Conservation (phyloP, 2,113 vertebrate genomes). For the Gnathonemus echidnorhynchus region DNA sequence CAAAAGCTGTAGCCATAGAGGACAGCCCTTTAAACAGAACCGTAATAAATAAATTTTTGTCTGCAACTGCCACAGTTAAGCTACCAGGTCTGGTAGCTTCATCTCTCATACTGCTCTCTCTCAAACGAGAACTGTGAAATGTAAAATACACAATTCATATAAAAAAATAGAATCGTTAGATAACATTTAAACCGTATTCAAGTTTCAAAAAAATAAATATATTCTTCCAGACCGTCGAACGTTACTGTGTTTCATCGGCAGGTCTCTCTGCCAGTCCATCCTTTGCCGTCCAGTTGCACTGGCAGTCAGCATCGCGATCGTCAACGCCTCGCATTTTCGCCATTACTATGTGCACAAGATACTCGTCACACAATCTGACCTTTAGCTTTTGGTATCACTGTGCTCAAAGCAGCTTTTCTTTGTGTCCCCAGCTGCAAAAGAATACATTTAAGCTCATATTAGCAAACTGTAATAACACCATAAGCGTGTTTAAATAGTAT, state of each 20-base stretch:
- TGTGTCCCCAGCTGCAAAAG: background rate
- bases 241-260: constrained; percentile 13
- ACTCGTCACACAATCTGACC: constrained; percentile 5
- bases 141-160: constrained; percentile 29
- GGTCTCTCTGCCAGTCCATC: background rate
- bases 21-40: constrained; percentile 13
- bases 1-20: background rate
- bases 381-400: background rate
- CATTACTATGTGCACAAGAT: constrained; percentile 28
- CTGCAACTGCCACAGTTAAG: background rate
- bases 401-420: background rate
- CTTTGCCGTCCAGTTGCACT: background rate
- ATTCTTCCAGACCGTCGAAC: constrained; percentile 28
- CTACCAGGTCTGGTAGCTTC: constrained; percentile 13
- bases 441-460: constrained; percentile 3
- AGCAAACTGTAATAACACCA: constrained; percentile 2
- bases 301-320: background rate
- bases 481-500: constrained; percentile 9
- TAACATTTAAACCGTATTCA: constrained; percentile 44
- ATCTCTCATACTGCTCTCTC: constrained; percentile 6
- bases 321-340: background rate
- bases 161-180: constrained; percentile 48
- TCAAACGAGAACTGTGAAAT: constrained; percentile 24
- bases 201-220: constrained; percentile 51
- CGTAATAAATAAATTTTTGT: constrained; percentile 4